Evolutionary conservation across 2,113 vertebrate species (phyloP), one percentile per base, ranked within the genome.

Genomic region (Pelvicachromis taeniatus): DNA sequence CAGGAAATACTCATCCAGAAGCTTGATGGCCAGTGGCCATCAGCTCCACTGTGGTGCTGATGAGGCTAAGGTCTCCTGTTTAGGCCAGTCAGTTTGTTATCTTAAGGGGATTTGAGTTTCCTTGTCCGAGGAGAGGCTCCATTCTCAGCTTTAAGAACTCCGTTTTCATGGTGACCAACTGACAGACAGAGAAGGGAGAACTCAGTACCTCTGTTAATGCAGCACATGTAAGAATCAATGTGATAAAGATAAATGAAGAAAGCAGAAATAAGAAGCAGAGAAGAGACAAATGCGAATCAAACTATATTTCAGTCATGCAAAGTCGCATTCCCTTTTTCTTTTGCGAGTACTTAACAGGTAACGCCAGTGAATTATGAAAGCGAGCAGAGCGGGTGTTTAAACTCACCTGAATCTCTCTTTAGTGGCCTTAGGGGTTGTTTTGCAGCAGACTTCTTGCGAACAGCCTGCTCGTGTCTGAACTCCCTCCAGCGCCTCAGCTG

Each of bases 401-500:
- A 89, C 96, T 96, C 92, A 99, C 99, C 95, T 0, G 96, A 95
- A 88, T 99, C 98, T 88, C 97, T 97, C 94, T 97, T 99, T 83
- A 97, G 86, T 0, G 93, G 93, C 85, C 97, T 97, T 68, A 95
- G 50, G 14, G 95, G 94, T 80, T 97, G 97, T 87, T 96, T 97
- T 65, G 96, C 84, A 40, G 92, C 54, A 0, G 93, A 77, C 94
- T 96, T 96, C 91, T 97, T 97, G 83, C 96, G 96, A 10, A 96
- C 93, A 5, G 95, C 97, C 95, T 98, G 98, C 91, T 99, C 97
- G 0, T 96, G 96, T 95, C 97, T 95, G 93, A 97, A 97, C 58
- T 99, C 98, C 26, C 98, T 96, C 96, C 98, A 99, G 89, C 98
- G 97, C 40, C 97, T 97, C 94, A 99, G 95, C 96, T 99, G 98